phyloP scores from a whole-genome alignment of 1,140 invertebrate species.

The Sarcophaga bullata region DNA sequence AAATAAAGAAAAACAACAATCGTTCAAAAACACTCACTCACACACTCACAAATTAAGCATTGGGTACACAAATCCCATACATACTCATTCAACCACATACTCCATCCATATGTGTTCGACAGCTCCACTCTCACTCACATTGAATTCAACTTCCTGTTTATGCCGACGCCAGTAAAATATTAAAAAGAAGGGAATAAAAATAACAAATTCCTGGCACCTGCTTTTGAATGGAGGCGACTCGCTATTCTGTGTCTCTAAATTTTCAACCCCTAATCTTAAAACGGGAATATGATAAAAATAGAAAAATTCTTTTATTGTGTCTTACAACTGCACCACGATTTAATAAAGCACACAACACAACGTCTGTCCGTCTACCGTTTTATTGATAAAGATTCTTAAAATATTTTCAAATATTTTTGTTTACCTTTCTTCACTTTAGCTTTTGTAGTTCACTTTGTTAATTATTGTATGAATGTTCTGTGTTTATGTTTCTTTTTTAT shows the following conservation, averaged over 20 bases:
- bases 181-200: constrained; percentile 16
- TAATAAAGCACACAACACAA: no score
- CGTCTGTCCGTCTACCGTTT: neutral
- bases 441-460: neutral
- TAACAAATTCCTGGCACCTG: constrained; percentile 28
- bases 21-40: no score
- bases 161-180: neutral
- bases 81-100: neutral
- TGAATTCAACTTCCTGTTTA: neutral
- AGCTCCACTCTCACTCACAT: neutral
- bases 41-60: neutral
- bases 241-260: neutral
- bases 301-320: neutral
- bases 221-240: neutral
- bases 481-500: constrained; percentile 12
- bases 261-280: constrained; percentile 11
- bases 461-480: constrained; percentile 12
- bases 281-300: neutral
- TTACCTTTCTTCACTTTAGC: constrained; percentile 24
- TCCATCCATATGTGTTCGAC: neutral
- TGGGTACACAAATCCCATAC: neutral
- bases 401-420: neutral
- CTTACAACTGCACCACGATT: neutral
- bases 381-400: neutral
- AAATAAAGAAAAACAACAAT: no score